Percentiles rank a stretch among this genome's conserved stretches.
These are phyloP conservation scores for Alloplasta piceator DNA, from an alignment of 2,888 invertebrate genomes.

Conservation along the genomic window DNA sequence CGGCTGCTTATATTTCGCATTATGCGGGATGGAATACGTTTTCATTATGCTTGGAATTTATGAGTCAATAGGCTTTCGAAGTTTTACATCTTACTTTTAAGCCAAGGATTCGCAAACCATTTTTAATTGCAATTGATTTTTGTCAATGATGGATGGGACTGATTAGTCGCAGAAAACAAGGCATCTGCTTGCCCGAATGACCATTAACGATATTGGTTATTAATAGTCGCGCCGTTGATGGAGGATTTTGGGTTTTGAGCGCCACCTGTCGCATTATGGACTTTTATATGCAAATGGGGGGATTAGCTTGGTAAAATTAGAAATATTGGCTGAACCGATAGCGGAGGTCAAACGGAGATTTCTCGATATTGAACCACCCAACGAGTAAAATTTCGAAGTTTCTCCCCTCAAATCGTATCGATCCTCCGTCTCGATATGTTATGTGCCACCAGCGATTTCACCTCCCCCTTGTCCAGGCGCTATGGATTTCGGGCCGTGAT, in stretches of 20 bases:
- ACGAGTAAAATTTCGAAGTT: slow-evolving; percentile 43
- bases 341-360: slow-evolving; percentile 53
- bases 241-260: no score
- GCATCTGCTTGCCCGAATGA: no score
- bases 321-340: slow-evolving; percentile 64
- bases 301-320: slow-evolving; percentile 4
- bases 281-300: background rate
- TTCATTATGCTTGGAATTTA: background rate
- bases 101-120: background rate
- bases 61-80: background rate
- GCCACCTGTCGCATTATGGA: no score
- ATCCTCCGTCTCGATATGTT: slow-evolving; percentile 69
- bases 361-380: slow-evolving; percentile 33
- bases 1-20: slow-evolving; percentile 50
- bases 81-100: background rate
- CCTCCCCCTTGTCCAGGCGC: slow-evolving; percentile 58
- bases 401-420: slow-evolving; percentile 72
- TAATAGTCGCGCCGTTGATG: no score
- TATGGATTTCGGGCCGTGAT: slow-evolving; percentile 75
- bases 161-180: background rate
- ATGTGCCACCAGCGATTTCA: slow-evolving; percentile 37
- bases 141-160: background rate
- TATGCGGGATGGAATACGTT: slow-evolving; percentile 36
- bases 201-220: no score
- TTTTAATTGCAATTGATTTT: background rate